A percentile compares a stretch with the other conserved stretches of the same genome.
Conservation (phyloP, 2,113 vertebrate genomes). For the Phasianus colchicus region DNA sequence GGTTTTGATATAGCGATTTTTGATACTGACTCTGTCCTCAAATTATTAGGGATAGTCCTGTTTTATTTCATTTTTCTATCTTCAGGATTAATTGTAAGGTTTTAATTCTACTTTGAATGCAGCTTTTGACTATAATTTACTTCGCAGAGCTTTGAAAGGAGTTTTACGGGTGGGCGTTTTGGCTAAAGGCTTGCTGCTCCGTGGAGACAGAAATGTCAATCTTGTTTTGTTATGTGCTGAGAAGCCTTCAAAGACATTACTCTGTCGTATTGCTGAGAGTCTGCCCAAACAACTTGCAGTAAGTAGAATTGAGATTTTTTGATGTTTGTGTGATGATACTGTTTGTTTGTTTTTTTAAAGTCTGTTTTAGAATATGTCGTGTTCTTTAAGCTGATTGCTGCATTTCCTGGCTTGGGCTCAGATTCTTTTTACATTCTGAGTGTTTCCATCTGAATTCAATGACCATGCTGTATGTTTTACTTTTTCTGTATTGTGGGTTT, state of each 20-base stretch:
- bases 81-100: neutral
- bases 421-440: neutral
- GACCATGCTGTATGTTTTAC: neutral
- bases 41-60: neutral
- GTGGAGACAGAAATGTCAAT: constrained; percentile 93
- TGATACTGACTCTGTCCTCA: neutral
- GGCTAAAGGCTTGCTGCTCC: constrained; percentile 95
- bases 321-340: neutral
- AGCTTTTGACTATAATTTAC: constrained; percentile 22
- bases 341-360: neutral
- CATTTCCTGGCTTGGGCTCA: neutral
- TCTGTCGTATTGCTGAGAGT: constrained; percentile 91
- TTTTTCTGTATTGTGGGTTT: neutral
- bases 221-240: constrained; percentile 95
- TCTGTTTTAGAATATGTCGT: too few species aligned
- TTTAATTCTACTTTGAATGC: constrained; percentile 8
- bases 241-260: constrained; percentile 90
- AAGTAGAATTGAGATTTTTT: constrained; percentile 68
- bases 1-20: neutral
- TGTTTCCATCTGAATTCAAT: neutral
- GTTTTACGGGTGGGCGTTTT: constrained; percentile 96
- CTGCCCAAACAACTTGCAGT: constrained; percentile 96
- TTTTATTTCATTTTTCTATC: neutral
- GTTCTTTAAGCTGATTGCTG: neutral
- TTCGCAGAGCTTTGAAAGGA: constrained; percentile 91